phyloP scores from a whole-genome alignment of 2,888 invertebrate species.

The Dryococelus australis region DNA sequence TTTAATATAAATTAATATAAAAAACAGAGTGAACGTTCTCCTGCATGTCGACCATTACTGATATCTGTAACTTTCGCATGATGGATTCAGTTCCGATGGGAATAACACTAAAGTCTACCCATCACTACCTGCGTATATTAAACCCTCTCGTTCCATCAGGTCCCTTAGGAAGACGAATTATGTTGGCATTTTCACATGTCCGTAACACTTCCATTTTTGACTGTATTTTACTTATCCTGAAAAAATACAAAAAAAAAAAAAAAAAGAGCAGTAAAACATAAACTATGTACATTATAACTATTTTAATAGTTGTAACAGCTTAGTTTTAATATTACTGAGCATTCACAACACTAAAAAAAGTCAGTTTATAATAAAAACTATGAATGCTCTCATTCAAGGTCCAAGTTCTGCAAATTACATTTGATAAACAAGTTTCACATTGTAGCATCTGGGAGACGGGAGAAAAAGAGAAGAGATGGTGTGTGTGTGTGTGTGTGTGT shows the following conservation, averaged over 20 bases:
- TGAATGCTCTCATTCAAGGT: too few species aligned
- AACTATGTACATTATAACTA: too few species aligned
- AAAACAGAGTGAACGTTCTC: background rate
- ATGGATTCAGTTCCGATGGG: background rate
- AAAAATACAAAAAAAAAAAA: conserved; percentile 41
- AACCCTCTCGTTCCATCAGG: conserved; percentile 81
- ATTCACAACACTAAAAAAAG: too few species aligned
- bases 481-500: too few species aligned
- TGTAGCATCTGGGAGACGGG: too few species aligned
- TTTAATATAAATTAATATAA: background rate
- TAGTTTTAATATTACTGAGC: too few species aligned
- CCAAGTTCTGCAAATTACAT: too few species aligned
- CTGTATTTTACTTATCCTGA: conserved; percentile 57
- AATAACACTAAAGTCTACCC: conserved; percentile 4
- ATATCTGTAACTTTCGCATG: background rate
- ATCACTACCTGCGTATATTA: conserved; percentile 69
- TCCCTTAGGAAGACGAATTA: conserved; percentile 78
- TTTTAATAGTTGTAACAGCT: too few species aligned
- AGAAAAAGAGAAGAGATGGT: too few species aligned
- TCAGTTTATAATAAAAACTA: too few species aligned
- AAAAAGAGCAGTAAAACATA: conserved; percentile 37
- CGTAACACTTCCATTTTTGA: conserved; percentile 53
- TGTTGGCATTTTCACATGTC: conserved; percentile 53
- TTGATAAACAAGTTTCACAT: too few species aligned
- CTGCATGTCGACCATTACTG: background rate